Base-by-base conservation (phyloP, 2,797 vertebrate species). In the Hemibagrus guttatus region DNA sequence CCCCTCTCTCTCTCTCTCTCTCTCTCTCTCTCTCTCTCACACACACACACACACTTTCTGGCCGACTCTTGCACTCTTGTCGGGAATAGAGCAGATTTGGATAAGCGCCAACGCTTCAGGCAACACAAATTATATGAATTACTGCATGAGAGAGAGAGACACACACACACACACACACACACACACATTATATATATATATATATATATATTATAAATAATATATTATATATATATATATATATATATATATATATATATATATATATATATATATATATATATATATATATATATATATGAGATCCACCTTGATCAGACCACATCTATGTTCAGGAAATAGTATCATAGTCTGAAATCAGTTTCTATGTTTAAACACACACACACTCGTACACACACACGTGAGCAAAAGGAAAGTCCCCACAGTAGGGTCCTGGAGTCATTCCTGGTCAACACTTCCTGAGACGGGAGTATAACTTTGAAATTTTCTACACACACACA, bases 361-460 rank as follows among this genome's bases (percentile, higher is more conserved):
- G 71, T 75, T 26, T 74, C 16, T 23, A 4, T 35, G 7, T 58
- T 17, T 31, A 46, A 87, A 72, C 39, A 39, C 68, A 71, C 68
- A 12, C 75, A 85, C 76, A 72, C 85, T 52, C 56, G 82, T 71
- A 84, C 64, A 56, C 71, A 81, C 92, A 80, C 74, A 61, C 31
- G 16, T 28, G 5, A 86, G 91, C 91, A 87, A 91, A 87, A 94
- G 95, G 94, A 96, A 96, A 96, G 94, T 94, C 94, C 95, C 95
- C 85, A 89, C 84, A 86, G 89, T 90, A 58, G 1, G 85, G 90
- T 92, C 93, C 92, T 94, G 86, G 82, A 82, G 91, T 92, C 91
- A 89, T 93, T 94, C 93, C 94, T 93, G 93, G 91, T 92, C 89
- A 90, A 93, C 86, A 91, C 90, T 94, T 95, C 94, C 94, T 94